These are phyloP conservation scores for Chanos chanos DNA, from an alignment of 2,797 vertebrate species.

Conservation along the genomic window DNA sequence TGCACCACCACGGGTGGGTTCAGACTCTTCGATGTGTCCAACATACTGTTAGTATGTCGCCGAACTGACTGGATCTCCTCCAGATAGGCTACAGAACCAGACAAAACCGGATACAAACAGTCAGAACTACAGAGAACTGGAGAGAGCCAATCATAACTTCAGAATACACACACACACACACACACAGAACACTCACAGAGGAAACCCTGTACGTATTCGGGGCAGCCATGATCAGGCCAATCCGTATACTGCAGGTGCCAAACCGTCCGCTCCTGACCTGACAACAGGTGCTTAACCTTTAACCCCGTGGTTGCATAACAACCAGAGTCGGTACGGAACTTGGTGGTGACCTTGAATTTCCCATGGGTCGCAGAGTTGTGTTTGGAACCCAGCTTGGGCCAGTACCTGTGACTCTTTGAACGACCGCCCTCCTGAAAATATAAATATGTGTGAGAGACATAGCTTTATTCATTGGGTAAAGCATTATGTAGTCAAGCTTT, in stretches of 20 bases:
- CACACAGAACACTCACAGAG: slow-evolving; percentile 76
- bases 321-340: slow-evolving; percentile 95
- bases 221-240: slow-evolving; percentile 95
- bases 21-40: slow-evolving; percentile 82
- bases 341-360: slow-evolving; percentile 98
- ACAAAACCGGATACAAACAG: too few species aligned
- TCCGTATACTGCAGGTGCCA: slow-evolving; percentile 98
- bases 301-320: slow-evolving; percentile 95
- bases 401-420: slow-evolving; percentile 93
- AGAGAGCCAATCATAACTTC: neutral
- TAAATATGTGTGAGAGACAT: too few species aligned
- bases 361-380: slow-evolving; percentile 96
- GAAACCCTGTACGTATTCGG: slow-evolving; percentile 93
- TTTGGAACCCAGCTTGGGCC: slow-evolving; percentile 96
- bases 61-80: slow-evolving; percentile 97
- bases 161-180: neutral
- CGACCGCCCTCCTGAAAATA: slow-evolving; percentile 84
- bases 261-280: slow-evolving; percentile 92
- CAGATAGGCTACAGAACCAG: slow-evolving; percentile 81
- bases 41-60: slow-evolving; percentile 93
- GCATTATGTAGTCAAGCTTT: too few species aligned
- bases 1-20: slow-evolving; percentile 92
- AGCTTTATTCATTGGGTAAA: too few species aligned
- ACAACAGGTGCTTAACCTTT: slow-evolving; percentile 95
- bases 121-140: neutral